These are phyloP conservation scores for Agrypnus murinus DNA, from an alignment of 2,888 invertebrate genomes.

Conservation along the genomic window DNA sequence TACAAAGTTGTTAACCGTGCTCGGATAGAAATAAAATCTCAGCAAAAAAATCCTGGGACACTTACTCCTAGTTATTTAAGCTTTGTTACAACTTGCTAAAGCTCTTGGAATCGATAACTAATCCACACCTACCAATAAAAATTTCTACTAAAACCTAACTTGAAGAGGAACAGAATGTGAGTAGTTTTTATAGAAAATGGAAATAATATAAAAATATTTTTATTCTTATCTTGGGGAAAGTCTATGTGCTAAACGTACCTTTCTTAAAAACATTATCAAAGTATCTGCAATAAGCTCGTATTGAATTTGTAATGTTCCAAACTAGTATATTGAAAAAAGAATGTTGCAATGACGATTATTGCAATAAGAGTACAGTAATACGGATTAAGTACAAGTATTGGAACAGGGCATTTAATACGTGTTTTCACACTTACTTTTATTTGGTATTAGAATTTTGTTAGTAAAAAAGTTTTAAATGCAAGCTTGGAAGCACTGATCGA, in stretches of 20 bases:
- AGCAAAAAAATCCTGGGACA: background rate
- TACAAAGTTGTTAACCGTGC: background rate
- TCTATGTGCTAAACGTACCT: conserved; percentile 6
- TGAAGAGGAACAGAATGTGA: conserved; percentile 1
- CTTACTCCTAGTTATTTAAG: conserved; percentile 10
- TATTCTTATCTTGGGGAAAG: conserved; percentile 4
- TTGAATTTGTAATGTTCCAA: background rate
- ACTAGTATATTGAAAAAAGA: too few relatives aligned
- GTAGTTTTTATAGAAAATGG: conserved; percentile 13
- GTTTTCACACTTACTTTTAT: too few relatives aligned
- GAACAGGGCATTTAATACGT: too few relatives aligned
- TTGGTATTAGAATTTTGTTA: too few relatives aligned
- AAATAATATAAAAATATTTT: conserved; percentile 1
- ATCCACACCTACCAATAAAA: conserved; percentile 11
- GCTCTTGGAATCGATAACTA: conserved; percentile 4
- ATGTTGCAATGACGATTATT: too few relatives aligned
- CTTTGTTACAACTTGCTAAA: conserved; percentile 9
- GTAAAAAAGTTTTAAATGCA: too few relatives aligned
- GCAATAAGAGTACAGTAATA: too few relatives aligned
- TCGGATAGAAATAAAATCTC: background rate
- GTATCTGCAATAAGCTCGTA: background rate
- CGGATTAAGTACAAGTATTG: too few relatives aligned
- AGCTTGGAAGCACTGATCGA: too few relatives aligned
- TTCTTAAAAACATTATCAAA: background rate
- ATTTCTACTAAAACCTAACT: background rate